These are phyloP conservation scores for Dendropsophus ebraccatus DNA, from an alignment of 2,113 vertebrate species.

Conservation along the genomic window DNA sequence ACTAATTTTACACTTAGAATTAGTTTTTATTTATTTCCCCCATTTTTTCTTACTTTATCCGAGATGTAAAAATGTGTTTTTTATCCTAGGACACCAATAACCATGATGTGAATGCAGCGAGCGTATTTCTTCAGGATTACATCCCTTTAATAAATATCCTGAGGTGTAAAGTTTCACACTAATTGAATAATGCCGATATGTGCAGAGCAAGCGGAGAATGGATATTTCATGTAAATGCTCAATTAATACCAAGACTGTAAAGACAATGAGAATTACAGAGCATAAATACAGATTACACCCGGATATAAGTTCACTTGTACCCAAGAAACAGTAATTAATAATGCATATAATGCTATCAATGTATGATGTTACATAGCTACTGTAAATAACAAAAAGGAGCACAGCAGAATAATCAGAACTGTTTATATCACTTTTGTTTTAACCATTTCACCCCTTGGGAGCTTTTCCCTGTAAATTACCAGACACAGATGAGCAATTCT, in stretches of 20 bases:
- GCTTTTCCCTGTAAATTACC: neutral
- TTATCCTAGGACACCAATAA: neutral
- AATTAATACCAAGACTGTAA: neutral
- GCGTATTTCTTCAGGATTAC: no score
- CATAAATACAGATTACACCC: neutral
- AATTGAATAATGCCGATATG: neutral
- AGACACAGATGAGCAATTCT: neutral
- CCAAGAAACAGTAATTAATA: neutral
- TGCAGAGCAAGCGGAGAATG: neutral
- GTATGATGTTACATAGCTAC: neutral
- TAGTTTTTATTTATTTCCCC: no score
- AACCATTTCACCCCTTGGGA: neutral
- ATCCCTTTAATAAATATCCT: constrained; percentile 30
- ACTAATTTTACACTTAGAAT: no score
- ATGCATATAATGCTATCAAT: neutral
- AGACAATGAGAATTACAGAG: neutral
- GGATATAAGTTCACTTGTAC: neutral
- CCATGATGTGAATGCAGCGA: neutral
- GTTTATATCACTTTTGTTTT: neutral
- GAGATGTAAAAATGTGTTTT: neutral
- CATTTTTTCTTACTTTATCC: no score
- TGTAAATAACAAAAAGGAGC: neutral
- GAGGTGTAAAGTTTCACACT: neutral
- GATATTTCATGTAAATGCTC: neutral
- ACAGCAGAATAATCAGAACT: neutral